These are phyloP conservation scores for Eupeodes corollae DNA, from an alignment of 1,140 invertebrate species.

Conservation along the genomic window DNA sequence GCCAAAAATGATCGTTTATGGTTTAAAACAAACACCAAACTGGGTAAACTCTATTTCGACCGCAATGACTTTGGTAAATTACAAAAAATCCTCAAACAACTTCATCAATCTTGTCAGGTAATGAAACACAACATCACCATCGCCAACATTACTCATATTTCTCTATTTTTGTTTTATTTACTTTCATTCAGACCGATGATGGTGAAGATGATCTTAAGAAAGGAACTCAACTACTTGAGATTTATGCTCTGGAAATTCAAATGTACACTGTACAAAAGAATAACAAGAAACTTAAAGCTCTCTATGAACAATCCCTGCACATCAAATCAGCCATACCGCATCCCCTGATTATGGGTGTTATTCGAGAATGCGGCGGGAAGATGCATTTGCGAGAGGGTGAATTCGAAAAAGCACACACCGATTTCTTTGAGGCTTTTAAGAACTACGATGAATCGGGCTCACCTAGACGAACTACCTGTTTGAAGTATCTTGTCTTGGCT, in stretches of 20 bases:
- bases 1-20: constrained; percentile 98
- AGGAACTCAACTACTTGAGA: constrained; percentile 95
- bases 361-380: constrained; percentile 98
- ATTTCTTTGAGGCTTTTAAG: constrained; percentile 99
- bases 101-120: constrained; percentile 94
- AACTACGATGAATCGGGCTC: constrained; percentile 99
- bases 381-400: constrained; percentile 98
- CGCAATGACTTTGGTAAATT: constrained; percentile 88
- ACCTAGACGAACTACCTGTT: constrained; percentile 88
- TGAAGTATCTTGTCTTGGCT: constrained; percentile 97
- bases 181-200: constrained; percentile 74
- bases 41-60: constrained; percentile 98
- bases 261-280: constrained; percentile 99
- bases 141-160: constrained; percentile 1
- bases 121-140: constrained; percentile 6
- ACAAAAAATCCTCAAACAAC: constrained; percentile 92
- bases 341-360: constrained; percentile 99
- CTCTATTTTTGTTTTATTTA: constrained; percentile 3
- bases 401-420: constrained; percentile 97
- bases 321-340: constrained; percentile 99
- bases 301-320: constrained; percentile 97
- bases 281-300: constrained; percentile 95
- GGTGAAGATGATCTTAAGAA: constrained; percentile 99
- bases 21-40: constrained; percentile 99
- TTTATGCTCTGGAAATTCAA: constrained; percentile 98